A percentile compares a stretch with the other conserved stretches of the same genome.
Evolutionary conservation across 2,888 invertebrate species (phyloP).

Genomic region (Amblyjoppa proteus): DNA sequence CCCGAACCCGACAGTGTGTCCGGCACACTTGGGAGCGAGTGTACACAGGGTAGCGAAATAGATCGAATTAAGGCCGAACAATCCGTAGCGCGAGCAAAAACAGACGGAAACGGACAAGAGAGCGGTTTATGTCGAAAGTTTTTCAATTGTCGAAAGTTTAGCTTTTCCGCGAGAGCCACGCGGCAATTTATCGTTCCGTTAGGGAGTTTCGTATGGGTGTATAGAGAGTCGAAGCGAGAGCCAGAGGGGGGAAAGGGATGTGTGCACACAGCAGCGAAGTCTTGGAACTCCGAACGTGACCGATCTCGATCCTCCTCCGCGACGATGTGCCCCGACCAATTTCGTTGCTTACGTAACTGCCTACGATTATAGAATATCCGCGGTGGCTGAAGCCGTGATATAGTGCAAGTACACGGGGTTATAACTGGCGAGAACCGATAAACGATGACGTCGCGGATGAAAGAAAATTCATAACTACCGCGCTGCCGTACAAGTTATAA

Average conservation of each 20-base stretch:
- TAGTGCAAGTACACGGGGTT: not conserved
- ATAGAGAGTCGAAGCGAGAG: conserved; percentile 22
- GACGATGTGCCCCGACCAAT: conserved; percentile 68
- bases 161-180: conserved; percentile 63
- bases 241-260: conserved; percentile 3
- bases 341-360: conserved; percentile 12
- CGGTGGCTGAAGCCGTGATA: not conserved
- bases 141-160: conserved; percentile 81
- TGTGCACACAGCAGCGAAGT: not conserved
- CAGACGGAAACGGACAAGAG: conserved; percentile 59
- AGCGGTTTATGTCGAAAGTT: conserved; percentile 78
- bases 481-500: not conserved
- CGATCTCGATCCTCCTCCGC: not conserved
- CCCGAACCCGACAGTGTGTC: not conserved
- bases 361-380: not conserved
- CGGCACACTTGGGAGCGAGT: not conserved
- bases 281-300: not conserved
- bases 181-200: conserved; percentile 79
- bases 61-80: conserved; percentile 56
- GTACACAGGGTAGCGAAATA: conserved; percentile 21
- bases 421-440: conserved; percentile 2
- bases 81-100: conserved; percentile 46
- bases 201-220: conserved; percentile 75
- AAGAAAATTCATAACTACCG: not conserved
- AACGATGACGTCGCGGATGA: not conserved